Evolutionary conservation across 2,888 invertebrate genomes (phyloP).

Genomic region (Oasisia sp.): DNA sequence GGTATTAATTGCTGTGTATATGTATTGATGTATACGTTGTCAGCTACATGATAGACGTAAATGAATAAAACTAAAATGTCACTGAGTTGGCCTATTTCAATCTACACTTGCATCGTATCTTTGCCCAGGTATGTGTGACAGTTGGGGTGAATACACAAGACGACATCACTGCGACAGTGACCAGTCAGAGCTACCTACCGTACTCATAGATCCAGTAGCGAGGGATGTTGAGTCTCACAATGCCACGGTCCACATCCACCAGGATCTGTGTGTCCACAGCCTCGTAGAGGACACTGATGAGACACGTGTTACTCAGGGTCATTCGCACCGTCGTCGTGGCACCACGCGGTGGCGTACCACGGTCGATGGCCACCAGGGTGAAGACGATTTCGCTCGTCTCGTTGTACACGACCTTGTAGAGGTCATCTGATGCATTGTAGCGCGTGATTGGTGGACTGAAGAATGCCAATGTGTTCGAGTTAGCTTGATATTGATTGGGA

Average conservation of each 20-base stretch:
- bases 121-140: too few relatives aligned
- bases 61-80: too few relatives aligned
- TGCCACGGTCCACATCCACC: slow-evolving; percentile 47
- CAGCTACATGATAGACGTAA: neutral
- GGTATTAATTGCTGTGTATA: too few relatives aligned
- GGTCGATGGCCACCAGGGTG: slow-evolving; percentile 50
- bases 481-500: neutral
- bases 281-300: slow-evolving; percentile 48
- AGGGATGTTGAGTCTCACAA: slow-evolving; percentile 48
- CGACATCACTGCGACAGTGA: neutral
- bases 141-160: neutral
- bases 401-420: slow-evolving; percentile 47
- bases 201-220: slow-evolving; percentile 50
- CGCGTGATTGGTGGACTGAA: slow-evolving; percentile 17
- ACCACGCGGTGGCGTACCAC: slow-evolving; percentile 48
- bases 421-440: slow-evolving; percentile 34
- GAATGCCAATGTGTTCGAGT: neutral
- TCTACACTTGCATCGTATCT: too few relatives aligned
- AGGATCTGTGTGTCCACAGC: slow-evolving; percentile 42
- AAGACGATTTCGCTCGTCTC: slow-evolving; percentile 47
- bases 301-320: slow-evolving; percentile 52
- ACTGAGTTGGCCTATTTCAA: too few relatives aligned
- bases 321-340: slow-evolving; percentile 45
- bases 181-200: slow-evolving; percentile 36
- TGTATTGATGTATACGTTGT: too few relatives aligned